Evolutionary conservation across 1,140 invertebrate genomes (phyloP).

Genomic region (Copidosoma floridanum): DNA sequence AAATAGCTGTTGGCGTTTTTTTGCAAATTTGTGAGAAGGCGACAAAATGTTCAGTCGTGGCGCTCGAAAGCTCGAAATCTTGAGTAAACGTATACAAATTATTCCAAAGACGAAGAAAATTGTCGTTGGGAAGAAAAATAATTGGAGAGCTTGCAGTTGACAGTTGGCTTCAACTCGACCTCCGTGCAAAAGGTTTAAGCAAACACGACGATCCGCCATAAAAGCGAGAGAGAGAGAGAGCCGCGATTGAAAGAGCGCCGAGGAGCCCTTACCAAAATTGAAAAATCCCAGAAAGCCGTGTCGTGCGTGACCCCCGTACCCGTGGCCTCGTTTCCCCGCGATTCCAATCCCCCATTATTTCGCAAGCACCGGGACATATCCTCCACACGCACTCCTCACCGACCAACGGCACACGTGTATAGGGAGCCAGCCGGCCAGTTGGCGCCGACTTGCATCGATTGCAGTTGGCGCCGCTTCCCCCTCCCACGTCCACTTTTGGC

Average conservation of each 20-base stretch:
- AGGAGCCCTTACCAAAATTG: slow-evolving; percentile 19
- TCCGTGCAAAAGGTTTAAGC: background rate
- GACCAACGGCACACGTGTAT: too few relatives aligned
- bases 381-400: slow-evolving; percentile 21
- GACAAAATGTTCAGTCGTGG: too few relatives aligned
- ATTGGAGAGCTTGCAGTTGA: too few relatives aligned
- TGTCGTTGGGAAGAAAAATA: too few relatives aligned
- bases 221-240: background rate
- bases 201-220: background rate
- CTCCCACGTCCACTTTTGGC: background rate
- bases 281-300: slow-evolving; percentile 24
- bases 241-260: background rate
- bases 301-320: background rate
- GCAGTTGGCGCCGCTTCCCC: slow-evolving; percentile 13
- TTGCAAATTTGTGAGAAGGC: too few relatives aligned
- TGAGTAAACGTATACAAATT: too few relatives aligned
- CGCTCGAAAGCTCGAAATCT: too few relatives aligned
- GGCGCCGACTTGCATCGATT: slow-evolving; percentile 26
- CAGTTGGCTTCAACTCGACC: slow-evolving; percentile 14
- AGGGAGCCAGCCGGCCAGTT: too few relatives aligned
- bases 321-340: background rate
- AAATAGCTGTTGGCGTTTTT: too few relatives aligned
- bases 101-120: too few relatives aligned
- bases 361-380: too few relatives aligned
- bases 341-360: slow-evolving; percentile 10